Evolutionary conservation across 2,113 vertebrate genomes (phyloP).

Genomic region (Motacilla tschutschensis): DNA sequence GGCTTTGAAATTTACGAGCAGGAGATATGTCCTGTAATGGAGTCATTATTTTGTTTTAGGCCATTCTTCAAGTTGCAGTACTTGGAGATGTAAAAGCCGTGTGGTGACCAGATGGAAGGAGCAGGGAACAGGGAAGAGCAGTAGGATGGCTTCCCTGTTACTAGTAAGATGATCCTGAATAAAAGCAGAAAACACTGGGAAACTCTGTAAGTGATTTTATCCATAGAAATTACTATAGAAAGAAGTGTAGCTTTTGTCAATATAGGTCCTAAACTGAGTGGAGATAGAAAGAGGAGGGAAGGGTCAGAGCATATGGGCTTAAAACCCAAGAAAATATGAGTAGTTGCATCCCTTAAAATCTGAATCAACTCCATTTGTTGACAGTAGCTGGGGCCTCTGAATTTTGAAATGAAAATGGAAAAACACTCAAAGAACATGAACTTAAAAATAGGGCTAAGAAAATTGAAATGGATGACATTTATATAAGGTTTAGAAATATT

Average conservation of each 20-base stretch:
- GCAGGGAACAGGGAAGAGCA: background rate
- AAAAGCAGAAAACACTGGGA: background rate
- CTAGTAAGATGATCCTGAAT: background rate
- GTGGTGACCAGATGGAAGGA: slow-evolving; percentile 50
- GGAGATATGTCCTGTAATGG: slow-evolving; percentile 53
- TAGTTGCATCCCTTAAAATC: background rate
- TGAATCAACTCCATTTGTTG: background rate
- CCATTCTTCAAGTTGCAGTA: slow-evolving; percentile 17
- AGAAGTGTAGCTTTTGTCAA: background rate
- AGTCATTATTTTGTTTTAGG: slow-evolving; percentile 44
- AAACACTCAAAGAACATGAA: background rate
- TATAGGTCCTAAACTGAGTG: background rate
- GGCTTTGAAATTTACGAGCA: slow-evolving; percentile 52
- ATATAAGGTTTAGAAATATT: background rate
- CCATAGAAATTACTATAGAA: background rate
- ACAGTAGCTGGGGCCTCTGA: background rate
- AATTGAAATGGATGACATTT: background rate
- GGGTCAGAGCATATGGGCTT: background rate
- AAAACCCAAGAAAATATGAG: background rate
- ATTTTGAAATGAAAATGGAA: background rate
- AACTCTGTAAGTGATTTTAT: background rate
- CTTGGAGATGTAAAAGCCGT: background rate
- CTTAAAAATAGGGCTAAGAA: background rate
- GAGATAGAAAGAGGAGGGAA: background rate
- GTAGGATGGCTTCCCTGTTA: background rate